Evolutionary conservation across 2,888 invertebrate species (phyloP).

Genomic region (Beris morrisii): DNA sequence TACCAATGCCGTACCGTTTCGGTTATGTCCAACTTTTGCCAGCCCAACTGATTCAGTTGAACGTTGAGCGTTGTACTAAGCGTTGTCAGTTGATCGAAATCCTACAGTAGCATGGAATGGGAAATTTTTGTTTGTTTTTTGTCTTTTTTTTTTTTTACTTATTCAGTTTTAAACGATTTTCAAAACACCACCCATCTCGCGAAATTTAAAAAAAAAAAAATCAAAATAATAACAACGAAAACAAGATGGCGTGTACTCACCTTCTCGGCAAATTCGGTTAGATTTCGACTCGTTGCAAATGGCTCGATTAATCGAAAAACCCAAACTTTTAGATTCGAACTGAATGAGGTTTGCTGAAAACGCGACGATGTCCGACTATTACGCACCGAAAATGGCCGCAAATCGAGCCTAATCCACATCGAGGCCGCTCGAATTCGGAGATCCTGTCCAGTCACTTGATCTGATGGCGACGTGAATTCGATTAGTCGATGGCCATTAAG

Average conservation of each 20-base stretch:
- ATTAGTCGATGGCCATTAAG: slow-evolving; percentile 83
- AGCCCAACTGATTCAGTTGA: slow-evolving; percentile 70
- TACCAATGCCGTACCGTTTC: slow-evolving; percentile 77
- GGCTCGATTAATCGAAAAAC: slow-evolving; percentile 64
- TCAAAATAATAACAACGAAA: neutral
- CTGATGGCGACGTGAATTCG: slow-evolving; percentile 77
- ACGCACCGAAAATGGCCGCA: slow-evolving; percentile 2
- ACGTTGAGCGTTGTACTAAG: slow-evolving; percentile 62
- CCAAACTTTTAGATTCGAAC: slow-evolving; percentile 66
- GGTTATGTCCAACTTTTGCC: slow-evolving; percentile 87
- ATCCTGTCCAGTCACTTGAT: slow-evolving; percentile 57
- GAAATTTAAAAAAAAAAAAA: neutral
- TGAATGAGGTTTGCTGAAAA: slow-evolving; percentile 41
- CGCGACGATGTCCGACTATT: neutral
- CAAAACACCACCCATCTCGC: neutral
- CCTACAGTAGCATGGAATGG: slow-evolving; percentile 50
- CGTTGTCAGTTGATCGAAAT: slow-evolving; percentile 63
- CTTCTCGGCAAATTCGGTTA: slow-evolving; percentile 64
- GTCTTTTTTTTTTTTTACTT: no score
- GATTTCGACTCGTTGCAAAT: slow-evolving; percentile 59
- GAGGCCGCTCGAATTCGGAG: slow-evolving; percentile 76
- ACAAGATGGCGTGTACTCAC: slow-evolving; percentile 51
- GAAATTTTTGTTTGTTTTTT: neutral
- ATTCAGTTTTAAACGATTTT: no score
- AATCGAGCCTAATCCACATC: slow-evolving; percentile 68